phyloP scores from a whole-genome alignment of 2,113 vertebrate species.

The Oncorhynchus tshawytscha region DNA sequence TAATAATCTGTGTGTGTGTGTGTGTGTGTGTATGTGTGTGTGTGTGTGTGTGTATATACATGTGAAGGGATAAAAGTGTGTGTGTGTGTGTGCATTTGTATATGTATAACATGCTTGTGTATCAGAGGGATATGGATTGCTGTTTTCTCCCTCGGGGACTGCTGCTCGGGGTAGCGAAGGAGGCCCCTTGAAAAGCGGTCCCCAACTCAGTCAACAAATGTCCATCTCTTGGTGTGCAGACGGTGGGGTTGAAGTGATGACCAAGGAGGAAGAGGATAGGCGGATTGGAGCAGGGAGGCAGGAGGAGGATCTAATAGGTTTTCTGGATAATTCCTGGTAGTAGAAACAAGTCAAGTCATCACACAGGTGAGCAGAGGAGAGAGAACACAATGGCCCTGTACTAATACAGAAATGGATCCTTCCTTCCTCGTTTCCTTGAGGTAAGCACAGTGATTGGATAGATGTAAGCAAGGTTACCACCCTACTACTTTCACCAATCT shows the following conservation, averaged over 20 bases:
- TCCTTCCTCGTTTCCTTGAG: too few relatives aligned
- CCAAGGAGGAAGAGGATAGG: conserved; percentile 67
- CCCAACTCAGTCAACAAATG: conserved; percentile 76
- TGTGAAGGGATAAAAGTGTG: too few relatives aligned
- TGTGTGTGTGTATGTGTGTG: conserved; percentile 1
- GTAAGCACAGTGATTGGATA: too few relatives aligned
- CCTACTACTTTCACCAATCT: too few relatives aligned
- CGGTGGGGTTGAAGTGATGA: conserved; percentile 64
- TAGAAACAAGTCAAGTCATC: conserved; percentile 89
- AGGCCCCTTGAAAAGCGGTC: conserved; percentile 67
- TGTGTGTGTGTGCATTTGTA: conserved; percentile 2
- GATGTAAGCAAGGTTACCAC: too few relatives aligned
- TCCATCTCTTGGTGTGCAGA: conserved; percentile 69
- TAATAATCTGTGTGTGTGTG: conserved; percentile 20
- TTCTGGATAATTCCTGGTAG: conserved; percentile 98
- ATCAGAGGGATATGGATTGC: conserved; percentile 42
- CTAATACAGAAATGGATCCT: too few relatives aligned
- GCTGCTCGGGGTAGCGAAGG: too few relatives aligned
- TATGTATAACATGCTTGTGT: neutral
- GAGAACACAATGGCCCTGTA: conserved; percentile 11
- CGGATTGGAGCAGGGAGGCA: conserved; percentile 58
- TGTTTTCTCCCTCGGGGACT: too few relatives aligned
- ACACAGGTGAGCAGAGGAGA: conserved; percentile 70
- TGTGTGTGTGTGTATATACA: conserved; percentile 7
- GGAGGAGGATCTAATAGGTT: conserved; percentile 84